Evolutionary conservation across 2,888 invertebrate species (phyloP).

Genomic region (Lasioglossum morio): DNA sequence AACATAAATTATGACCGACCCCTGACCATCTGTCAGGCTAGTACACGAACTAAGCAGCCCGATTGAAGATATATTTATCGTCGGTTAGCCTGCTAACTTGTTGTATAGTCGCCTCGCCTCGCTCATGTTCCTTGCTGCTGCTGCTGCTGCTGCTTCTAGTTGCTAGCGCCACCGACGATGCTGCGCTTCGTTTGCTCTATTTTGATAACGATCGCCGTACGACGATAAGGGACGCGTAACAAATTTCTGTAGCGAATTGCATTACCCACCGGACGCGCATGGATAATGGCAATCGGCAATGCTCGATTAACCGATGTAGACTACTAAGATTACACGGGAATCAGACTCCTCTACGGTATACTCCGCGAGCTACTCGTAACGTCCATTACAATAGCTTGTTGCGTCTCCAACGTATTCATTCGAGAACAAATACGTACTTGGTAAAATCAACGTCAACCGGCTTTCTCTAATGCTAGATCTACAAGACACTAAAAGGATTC

Average conservation of each 20-base stretch:
- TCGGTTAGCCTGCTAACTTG: neutral
- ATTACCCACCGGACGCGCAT: neutral
- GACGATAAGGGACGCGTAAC: constrained; percentile 20
- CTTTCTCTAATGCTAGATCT: no score
- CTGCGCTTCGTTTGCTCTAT: constrained; percentile 4
- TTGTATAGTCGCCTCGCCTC: neutral
- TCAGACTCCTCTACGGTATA: constrained; percentile 12
- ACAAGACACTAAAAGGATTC: no score
- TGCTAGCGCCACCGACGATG: neutral
- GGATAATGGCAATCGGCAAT: constrained; percentile 23
- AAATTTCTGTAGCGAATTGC: constrained; percentile 27
- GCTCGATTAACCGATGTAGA: constrained; percentile 41
- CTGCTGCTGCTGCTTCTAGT: neutral
- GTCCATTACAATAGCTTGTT: neutral
- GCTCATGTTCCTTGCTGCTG: constrained; percentile 5
- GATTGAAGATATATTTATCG: constrained; percentile 60
- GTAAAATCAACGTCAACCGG: neutral
- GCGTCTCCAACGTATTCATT: neutral
- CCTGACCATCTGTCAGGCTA: constrained; percentile 49
- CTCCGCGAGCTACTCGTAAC: neutral
- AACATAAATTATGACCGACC: constrained; percentile 63
- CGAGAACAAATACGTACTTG: neutral
- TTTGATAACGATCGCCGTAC: constrained; percentile 22
- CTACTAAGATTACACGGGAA: constrained; percentile 15
- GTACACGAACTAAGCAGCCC: constrained; percentile 41